A percentile compares a stretch with the other conserved stretches of the same genome.
phyloP scores from a whole-genome alignment of 2,797 vertebrate genomes.

The Premnoplex brunnescens region DNA sequence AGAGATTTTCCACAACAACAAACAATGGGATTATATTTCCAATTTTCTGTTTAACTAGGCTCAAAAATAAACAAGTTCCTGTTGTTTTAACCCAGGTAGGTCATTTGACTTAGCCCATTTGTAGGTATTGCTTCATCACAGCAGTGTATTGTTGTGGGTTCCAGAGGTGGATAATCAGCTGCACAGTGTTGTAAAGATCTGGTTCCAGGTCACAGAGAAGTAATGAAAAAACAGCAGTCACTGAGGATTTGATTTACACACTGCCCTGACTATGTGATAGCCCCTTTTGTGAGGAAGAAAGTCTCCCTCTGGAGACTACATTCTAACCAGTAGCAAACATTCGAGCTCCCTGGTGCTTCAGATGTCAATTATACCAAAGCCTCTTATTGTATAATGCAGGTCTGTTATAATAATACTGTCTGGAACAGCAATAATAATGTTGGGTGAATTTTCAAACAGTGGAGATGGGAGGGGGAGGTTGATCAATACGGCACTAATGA shows the following conservation, averaged over 20 bases:
- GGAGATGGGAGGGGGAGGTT: constrained; percentile 13
- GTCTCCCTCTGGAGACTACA: constrained; percentile 17
- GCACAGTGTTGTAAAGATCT: not conserved
- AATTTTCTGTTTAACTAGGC: not conserved
- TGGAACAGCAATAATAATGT: constrained; percentile 49
- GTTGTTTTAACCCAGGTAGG: not conserved
- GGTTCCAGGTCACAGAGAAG: constrained; percentile 35
- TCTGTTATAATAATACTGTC: constrained; percentile 54
- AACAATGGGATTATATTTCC: not conserved
- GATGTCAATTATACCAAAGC: constrained; percentile 64
- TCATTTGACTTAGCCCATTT: not conserved
- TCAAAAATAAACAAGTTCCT: not conserved
- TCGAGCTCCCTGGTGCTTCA: constrained; percentile 40
- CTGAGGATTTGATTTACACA: constrained; percentile 45
- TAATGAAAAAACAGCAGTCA: constrained; percentile 46
- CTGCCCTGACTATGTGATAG: constrained; percentile 7
- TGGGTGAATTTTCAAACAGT: constrained; percentile 55
- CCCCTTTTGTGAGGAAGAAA: constrained; percentile 30
- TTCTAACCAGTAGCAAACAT: constrained; percentile 36
- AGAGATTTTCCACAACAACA: not conserved
- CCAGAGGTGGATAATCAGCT: constrained; percentile 14
- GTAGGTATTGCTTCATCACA: not conserved
- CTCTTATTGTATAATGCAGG: constrained; percentile 52
- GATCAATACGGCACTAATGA: constrained; percentile 46
- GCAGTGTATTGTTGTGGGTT: not conserved